Evolutionary conservation across 2,113 vertebrate species (phyloP).

Genomic region (Corapipo altera): DNA sequence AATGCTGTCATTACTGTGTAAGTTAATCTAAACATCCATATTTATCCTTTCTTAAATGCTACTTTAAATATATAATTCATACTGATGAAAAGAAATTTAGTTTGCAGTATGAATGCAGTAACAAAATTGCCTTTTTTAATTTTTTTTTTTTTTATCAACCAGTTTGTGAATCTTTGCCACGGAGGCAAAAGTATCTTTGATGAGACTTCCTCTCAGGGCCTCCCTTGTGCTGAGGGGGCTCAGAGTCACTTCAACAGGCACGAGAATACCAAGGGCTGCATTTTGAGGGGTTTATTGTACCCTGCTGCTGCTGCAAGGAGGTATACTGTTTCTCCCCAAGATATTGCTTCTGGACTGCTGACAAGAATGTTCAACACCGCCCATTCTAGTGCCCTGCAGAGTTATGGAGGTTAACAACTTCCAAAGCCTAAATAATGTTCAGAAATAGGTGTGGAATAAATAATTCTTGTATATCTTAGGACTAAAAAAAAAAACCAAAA

Average conservation of each 20-base stretch:
- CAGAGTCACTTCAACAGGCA: neutral
- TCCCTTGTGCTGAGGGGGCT: neutral
- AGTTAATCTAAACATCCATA: neutral
- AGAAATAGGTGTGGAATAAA: neutral
- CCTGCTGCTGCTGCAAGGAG: neutral
- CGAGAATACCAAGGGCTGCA: neutral
- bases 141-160: neutral
- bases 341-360: neutral
- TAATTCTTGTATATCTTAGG: neutral
- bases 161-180: neutral
- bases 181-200: neutral
- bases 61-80: neutral
- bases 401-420: neutral
- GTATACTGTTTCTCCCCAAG: neutral
- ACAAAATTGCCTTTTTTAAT: no score
- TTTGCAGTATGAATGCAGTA: neutral
- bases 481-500: neutral
- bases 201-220: fast-evolving
- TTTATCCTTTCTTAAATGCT: neutral
- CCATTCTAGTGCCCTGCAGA: neutral
- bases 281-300: neutral
- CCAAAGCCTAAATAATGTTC: neutral
- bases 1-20: neutral
- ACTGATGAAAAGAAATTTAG: neutral
- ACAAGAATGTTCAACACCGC: neutral